Evolutionary conservation across 2,113 vertebrate species (phyloP), one percentile per base, ranked within the genome.

Genomic region (Mionectes macconnelli): DNA sequence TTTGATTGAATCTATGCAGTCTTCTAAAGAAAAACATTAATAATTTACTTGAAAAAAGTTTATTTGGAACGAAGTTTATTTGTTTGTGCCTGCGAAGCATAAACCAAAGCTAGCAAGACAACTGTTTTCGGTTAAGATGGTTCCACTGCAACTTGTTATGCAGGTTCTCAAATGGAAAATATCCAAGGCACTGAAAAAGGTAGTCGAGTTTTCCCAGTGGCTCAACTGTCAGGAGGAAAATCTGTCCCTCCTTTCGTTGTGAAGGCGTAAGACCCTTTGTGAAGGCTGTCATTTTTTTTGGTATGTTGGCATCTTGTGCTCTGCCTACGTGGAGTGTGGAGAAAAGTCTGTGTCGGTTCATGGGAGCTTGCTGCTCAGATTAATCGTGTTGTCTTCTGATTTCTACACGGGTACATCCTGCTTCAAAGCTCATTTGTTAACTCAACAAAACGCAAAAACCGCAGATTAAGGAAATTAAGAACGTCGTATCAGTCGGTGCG

Each of bases 191-290:
- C 9, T 88, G 83, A 75, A 95, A 93, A 94, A 80, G 60, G 72
- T 87, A 82, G 69, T 44, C 9, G 39, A 31, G 70, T 75, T 70
- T 64, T 62, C 79, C 96, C 86, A 94, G 62, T 40, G 69, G 66
- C 60, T 86, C 30, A 84, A 10, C 45, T 93, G 68, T 96, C 93
- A 70, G 33, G 45, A 90, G 70, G 75, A 90, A 91, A 96, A 92
- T 70, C 76, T 20, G 76, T 82, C 88, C 64, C 77, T 31, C 21
- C 78, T 93, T 80, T 15, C 47, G 50, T 23, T 40, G 35, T 4
- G 55, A 82, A 83, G 82, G 74, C 5, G 1, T 62, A 53, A 82
- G 64, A 30, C 47, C 82, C 50, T 89, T 40, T 77, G 74, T 30
- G 66, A 94, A 40, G 11, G 5, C 37, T 87, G 69, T 42, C 8